Conservation (phyloP, 2,113 vertebrate genomes). For the Rhinichthys klamathensis region DNA sequence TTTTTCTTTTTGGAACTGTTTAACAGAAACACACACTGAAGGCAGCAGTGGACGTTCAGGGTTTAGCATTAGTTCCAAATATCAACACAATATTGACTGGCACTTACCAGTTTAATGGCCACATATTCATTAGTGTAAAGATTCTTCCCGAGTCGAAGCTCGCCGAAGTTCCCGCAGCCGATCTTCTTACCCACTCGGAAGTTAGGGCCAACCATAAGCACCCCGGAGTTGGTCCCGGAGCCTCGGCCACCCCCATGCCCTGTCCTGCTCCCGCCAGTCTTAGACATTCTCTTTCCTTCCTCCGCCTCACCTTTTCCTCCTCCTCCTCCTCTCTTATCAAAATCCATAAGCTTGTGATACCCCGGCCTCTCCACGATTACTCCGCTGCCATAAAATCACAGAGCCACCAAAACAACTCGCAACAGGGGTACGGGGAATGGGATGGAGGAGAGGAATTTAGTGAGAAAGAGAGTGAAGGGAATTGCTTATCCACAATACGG, state of each 20-base stretch:
- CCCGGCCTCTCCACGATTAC: constrained; percentile 65
- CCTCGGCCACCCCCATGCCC: constrained; percentile 76
- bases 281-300: constrained; percentile 91
- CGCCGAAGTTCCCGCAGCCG: constrained; percentile 95
- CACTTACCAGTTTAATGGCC: constrained; percentile 94
- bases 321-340: constrained; percentile 62
- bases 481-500: constrained; percentile 4
- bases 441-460: constrained; percentile 24
- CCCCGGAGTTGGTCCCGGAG: constrained; percentile 87
- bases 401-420: constrained; percentile 51
- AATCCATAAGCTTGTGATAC: constrained; percentile 66
- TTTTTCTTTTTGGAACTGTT: neutral
- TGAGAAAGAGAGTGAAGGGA: constrained; percentile 1
- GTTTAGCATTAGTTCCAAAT: neutral
- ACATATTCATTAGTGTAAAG: constrained; percentile 97
- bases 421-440: constrained; percentile 25
- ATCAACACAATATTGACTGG: neutral
- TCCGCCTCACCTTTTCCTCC: constrained; percentile 85
- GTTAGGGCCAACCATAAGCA: constrained; percentile 97
- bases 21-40: neutral
- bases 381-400: constrained; percentile 60
- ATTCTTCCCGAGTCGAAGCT: constrained; percentile 91
- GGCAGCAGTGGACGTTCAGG: neutral
- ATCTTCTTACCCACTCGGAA: constrained; percentile 98
- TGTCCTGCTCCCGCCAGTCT: constrained; percentile 75